Conservation (phyloP, 2,888 invertebrate genomes). For the Chydorus sphaericus region DNA sequence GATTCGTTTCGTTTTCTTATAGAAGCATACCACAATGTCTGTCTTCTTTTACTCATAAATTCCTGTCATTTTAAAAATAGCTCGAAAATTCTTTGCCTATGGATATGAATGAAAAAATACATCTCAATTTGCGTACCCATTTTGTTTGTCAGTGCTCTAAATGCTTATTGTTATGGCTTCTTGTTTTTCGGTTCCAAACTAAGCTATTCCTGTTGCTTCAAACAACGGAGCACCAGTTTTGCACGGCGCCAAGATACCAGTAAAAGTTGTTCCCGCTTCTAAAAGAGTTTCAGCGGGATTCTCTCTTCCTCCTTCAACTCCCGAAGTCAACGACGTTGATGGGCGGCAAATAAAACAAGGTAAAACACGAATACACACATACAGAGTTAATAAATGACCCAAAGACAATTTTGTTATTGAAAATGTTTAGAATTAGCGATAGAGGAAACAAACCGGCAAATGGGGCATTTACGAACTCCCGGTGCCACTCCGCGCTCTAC, state of each 20-base stretch:
- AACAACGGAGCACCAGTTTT: neutral
- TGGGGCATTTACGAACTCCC: neutral
- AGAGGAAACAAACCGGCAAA: neutral
- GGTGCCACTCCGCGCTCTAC: conserved; percentile 40
- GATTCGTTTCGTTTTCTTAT: neutral
- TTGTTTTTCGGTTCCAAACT: neutral
- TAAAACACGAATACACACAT: neutral
- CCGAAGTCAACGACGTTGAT: conserved; percentile 15
- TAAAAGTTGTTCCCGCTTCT: conserved; percentile 5
- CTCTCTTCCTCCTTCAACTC: neutral
- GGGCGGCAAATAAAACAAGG: conserved; percentile 10
- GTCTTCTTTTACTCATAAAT: neutral
- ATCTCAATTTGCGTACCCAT: no score
- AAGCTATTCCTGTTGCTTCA: no score
- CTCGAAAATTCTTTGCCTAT: neutral
- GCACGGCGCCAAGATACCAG: neutral
- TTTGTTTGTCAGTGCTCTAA: neutral
- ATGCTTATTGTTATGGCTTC: no score
- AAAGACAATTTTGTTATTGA: neutral
- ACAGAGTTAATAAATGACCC: no score
- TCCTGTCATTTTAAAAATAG: neutral
- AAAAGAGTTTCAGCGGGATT: neutral
- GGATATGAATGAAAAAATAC: neutral
- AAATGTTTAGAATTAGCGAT: neutral
- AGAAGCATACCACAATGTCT: neutral